Percentiles rank a stretch among this genome's conserved stretches.
Evolutionary conservation across 2,113 vertebrate species (phyloP).

Genomic region (Catharus fuscescens): DNA sequence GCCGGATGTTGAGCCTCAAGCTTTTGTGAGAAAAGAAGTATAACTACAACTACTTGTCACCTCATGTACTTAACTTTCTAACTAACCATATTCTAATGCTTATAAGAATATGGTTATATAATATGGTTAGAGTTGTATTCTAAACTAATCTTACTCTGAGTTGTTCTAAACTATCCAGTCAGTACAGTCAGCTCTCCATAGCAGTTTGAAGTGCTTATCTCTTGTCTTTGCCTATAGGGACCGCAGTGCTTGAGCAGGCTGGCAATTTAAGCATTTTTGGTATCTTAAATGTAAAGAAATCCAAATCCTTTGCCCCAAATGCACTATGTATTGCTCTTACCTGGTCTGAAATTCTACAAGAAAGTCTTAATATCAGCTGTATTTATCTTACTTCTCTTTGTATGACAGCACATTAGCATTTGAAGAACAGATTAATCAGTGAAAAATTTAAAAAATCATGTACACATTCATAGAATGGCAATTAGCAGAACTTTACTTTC

Average conservation of each 20-base stretch:
- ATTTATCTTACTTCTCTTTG: background rate
- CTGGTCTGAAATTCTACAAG: background rate
- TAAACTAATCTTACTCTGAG: background rate
- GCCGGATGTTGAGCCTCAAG: background rate
- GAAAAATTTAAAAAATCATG: background rate
- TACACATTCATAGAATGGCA: background rate
- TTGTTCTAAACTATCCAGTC: background rate
- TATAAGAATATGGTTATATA: background rate
- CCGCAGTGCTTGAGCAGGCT: background rate
- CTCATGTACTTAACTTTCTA: background rate
- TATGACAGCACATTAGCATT: background rate
- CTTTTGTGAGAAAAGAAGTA: background rate
- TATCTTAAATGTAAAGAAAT: background rate
- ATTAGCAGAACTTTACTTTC: slow-evolving; percentile 2
- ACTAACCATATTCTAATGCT: background rate
- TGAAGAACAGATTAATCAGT: background rate
- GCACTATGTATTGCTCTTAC: background rate
- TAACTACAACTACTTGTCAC: background rate
- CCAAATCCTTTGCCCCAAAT: background rate
- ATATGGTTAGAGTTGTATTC: background rate
- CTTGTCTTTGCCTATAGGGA: background rate
- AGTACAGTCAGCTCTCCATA: background rate
- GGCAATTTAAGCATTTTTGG: background rate
- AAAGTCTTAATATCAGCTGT: background rate
- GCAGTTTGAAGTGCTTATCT: background rate